These are phyloP conservation scores for Willowsia nigromaculata DNA, from an alignment of 2,888 invertebrate species.

Conservation along the genomic window DNA sequence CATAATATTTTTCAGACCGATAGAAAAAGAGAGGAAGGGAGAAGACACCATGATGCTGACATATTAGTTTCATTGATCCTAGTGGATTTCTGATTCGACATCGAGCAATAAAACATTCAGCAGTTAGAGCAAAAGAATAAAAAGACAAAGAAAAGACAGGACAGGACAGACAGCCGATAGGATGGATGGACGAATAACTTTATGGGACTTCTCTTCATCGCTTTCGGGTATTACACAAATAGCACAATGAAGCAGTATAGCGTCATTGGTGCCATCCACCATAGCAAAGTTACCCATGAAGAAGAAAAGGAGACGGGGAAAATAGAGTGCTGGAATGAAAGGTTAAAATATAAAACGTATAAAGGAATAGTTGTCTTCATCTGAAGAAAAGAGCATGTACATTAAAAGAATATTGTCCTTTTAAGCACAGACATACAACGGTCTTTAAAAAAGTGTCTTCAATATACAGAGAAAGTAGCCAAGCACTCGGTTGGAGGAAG, in stretches of 20 bases:
- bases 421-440: constrained; percentile 9
- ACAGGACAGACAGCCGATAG: constrained; percentile 38
- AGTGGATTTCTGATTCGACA: constrained; percentile 57
- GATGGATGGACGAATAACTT: constrained; percentile 34
- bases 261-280: neutral
- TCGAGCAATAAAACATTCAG: constrained; percentile 66
- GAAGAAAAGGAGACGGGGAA: neutral
- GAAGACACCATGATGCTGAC: constrained; percentile 49
- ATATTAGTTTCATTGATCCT: constrained; percentile 67
- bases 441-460: neutral
- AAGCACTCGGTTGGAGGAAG: neutral
- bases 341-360: constrained; percentile 26
- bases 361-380: constrained; percentile 26
- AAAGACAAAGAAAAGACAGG: constrained; percentile 27
- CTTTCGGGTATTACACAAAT: constrained; percentile 22
- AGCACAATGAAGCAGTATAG: neutral
- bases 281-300: neutral
- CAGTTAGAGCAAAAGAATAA: constrained; percentile 29
- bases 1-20: constrained; percentile 34
- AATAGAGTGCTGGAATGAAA: constrained; percentile 10
- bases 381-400: constrained; percentile 41
- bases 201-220: constrained; percentile 50
- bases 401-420: constrained; percentile 62
- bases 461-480: constrained; percentile 32
- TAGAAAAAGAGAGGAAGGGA: neutral